These are phyloP conservation scores for Cheumatopsyche charites DNA, from an alignment of 1,140 invertebrate species.

Conservation along the genomic window DNA sequence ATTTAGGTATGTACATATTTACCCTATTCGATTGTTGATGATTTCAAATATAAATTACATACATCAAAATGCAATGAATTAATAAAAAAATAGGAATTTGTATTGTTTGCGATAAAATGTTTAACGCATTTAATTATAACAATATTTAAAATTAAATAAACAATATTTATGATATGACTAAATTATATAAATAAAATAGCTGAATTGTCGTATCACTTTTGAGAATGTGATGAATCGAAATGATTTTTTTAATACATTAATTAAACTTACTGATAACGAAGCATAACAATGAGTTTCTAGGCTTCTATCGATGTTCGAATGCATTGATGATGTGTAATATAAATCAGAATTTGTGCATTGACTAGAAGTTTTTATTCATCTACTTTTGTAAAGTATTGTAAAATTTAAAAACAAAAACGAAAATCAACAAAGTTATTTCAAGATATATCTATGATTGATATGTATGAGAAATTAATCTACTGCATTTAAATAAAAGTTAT, in stretches of 20 bases:
- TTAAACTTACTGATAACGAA: neutral
- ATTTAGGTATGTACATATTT: conserved; percentile 10
- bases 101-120: neutral
- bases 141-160: neutral
- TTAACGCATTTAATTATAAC: neutral
- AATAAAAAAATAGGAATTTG: conserved; percentile 19
- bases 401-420: neutral
- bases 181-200: conserved; percentile 11
- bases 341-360: neutral
- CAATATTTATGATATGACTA: conserved; percentile 15
- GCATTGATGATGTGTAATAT: neutral
- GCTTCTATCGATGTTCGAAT: neutral
- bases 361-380: neutral
- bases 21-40: conserved; percentile 9
- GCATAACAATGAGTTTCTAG: conserved; percentile 8
- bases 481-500: conserved; percentile 23
- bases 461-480: conserved; percentile 29
- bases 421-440: neutral
- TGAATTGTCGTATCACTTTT: conserved; percentile 7
- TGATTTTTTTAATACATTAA: conserved; percentile 9
- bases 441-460: conserved; percentile 24
- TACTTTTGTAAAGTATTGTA: neutral
- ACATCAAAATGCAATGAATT: conserved; percentile 10
- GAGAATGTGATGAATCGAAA: conserved; percentile 13
- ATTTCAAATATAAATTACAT: conserved; percentile 9